A percentile compares a stretch with the other conserved stretches of the same genome.
Evolutionary conservation across 92 coral and sea anemone species (phyloP).

Genomic region (Scolanthus callimorphus): DNA sequence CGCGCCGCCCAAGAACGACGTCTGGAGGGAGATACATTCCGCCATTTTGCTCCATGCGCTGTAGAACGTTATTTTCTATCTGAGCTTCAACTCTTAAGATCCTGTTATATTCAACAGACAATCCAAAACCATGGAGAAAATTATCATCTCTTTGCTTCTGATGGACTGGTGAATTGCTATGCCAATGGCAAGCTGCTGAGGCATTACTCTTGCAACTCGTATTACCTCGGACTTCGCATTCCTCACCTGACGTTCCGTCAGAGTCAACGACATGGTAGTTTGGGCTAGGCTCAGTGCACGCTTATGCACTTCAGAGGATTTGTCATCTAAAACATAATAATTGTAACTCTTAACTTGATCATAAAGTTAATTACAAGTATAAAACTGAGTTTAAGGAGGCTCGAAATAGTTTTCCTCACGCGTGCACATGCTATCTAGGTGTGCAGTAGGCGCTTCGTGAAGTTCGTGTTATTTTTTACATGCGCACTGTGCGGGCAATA

Average conservation of each 20-base stretch:
- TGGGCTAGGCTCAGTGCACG: slow-evolving; percentile 42
- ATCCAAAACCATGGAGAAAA: slow-evolving; percentile 46
- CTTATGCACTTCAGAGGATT: slow-evolving; percentile 39
- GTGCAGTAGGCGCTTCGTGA: no score
- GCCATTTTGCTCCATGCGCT: slow-evolving; percentile 39
- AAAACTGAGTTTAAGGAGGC: background rate
- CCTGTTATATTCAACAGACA: slow-evolving; percentile 54
- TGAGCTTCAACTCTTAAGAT: slow-evolving; percentile 44
- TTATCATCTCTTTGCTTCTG: slow-evolving; percentile 25
- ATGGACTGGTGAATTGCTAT: slow-evolving; percentile 35
- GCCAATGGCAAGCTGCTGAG: slow-evolving; percentile 46
- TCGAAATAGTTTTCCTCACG: background rate
- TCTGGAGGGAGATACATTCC: slow-evolving; percentile 51
- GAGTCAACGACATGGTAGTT: slow-evolving; percentile 32
- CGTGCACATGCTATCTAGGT: no score
- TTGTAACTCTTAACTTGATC: no score
- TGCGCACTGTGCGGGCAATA: no score
- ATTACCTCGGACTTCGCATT: slow-evolving; percentile 32
- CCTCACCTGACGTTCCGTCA: slow-evolving; percentile 37
- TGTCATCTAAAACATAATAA: slow-evolving; percentile 18
- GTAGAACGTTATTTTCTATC: slow-evolving; percentile 30
- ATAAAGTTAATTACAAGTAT: background rate
- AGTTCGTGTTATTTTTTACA: no score
- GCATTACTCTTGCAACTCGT: slow-evolving; percentile 36
- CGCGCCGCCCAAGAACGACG: slow-evolving; percentile 33